phyloP scores from a whole-genome alignment of 2,113 vertebrate species.

The Cochlearius cochlearius region DNA sequence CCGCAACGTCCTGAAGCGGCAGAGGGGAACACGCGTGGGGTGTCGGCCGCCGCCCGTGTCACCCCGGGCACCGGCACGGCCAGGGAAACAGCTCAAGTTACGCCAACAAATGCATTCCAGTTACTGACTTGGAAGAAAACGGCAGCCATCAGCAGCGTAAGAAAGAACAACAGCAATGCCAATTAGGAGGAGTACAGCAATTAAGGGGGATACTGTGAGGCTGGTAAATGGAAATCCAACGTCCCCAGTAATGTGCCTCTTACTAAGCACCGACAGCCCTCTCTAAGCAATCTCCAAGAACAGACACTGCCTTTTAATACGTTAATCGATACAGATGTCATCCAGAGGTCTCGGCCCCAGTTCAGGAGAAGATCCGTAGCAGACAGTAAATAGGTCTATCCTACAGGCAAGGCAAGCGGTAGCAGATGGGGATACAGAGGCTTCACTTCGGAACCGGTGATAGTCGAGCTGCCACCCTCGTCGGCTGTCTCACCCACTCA shows the following conservation, averaged over 20 bases:
- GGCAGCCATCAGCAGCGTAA: background rate
- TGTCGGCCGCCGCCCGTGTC: no score
- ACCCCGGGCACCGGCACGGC: rapidly evolving
- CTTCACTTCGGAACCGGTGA: background rate
- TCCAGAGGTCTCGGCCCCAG: rapidly evolving
- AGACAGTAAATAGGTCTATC: background rate
- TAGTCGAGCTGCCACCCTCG: rapidly evolving
- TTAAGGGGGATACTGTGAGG: background rate
- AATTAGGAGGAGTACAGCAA: background rate
- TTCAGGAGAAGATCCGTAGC: background rate
- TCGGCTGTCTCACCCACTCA: rapidly evolving
- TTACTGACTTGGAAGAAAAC: background rate
- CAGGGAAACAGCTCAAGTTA: background rate
- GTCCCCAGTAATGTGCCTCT: background rate
- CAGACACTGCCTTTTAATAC: background rate
- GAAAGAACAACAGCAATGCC: background rate
- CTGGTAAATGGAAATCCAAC: background rate
- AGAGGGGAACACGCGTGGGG: no score
- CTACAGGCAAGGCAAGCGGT: background rate
- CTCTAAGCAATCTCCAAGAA: background rate
- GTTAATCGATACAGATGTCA: background rate
- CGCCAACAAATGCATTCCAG: rapidly evolving
- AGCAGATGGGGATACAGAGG: background rate
- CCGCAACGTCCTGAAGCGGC: no score
- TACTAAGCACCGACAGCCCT: background rate